Percentiles rank a stretch among this genome's conserved stretches.
Evolutionary conservation across 2,113 vertebrate species (phyloP).

Genomic region (Chaetodon trifascialis): DNA sequence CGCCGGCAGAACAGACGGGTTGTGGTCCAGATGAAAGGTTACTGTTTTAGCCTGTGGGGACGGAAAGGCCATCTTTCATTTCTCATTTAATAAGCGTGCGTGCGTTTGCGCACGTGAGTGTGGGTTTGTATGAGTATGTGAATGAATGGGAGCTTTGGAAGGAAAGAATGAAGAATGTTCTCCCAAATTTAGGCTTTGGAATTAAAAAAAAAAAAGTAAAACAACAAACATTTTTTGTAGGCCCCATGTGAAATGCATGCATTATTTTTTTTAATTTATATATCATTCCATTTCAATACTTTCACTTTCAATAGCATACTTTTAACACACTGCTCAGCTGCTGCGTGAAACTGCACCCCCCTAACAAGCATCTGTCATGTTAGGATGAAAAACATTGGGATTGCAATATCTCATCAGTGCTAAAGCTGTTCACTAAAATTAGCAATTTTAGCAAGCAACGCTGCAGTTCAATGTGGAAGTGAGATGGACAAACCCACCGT

Average conservation of each 20-base stretch:
- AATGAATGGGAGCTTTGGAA: background rate
- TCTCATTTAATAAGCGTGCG: slow-evolving; percentile 58
- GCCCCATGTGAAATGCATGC: too few relatives aligned
- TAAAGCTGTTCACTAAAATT: background rate
- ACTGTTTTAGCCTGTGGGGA: slow-evolving; percentile 60
- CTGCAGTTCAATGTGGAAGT: too few relatives aligned
- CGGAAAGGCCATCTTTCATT: slow-evolving; percentile 73
- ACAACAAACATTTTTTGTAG: too few relatives aligned
- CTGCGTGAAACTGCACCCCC: too few relatives aligned
- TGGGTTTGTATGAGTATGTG: slow-evolving; percentile 5
- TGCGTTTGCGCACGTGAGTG: slow-evolving; percentile 6
- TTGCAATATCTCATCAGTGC: background rate
- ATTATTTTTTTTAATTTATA: too few relatives aligned
- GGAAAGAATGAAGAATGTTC: background rate
- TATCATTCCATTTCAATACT: too few relatives aligned
- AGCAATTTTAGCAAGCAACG: background rate
- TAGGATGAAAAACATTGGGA: background rate
- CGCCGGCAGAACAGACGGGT: slow-evolving; percentile 51
- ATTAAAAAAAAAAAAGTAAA: too few relatives aligned
- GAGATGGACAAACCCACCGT: too few relatives aligned
- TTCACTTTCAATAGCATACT: too few relatives aligned
- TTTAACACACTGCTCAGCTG: too few relatives aligned
- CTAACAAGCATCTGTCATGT: too few relatives aligned
- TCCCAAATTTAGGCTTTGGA: too few relatives aligned
- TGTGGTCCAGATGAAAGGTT: slow-evolving; percentile 70